Evolutionary conservation across 2,113 vertebrate species (phyloP), one percentile per base, ranked within the genome.

Genomic region (Heliornis fulica): DNA sequence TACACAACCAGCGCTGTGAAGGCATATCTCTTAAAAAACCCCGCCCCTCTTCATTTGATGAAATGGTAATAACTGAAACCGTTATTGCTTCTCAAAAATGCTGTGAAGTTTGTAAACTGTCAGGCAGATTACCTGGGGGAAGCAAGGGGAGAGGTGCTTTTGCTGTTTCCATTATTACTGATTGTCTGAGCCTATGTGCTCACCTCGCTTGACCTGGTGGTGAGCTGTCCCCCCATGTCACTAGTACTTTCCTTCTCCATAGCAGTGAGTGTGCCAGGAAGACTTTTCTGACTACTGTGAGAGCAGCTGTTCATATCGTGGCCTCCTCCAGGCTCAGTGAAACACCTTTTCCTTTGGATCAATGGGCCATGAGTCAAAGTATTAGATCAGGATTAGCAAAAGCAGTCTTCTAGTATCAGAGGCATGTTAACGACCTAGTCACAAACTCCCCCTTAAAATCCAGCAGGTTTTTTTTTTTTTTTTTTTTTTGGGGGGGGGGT

Each of bases 261-360:
- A 41, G 22, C 31, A 50, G 15, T 28, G 45, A 32, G 14, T 2
- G 15, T 81, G n/a, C 8, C 59, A 63, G 26, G 26, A 25, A 65
- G n/a, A 25, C 8, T 54, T 85, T n/a, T 71, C 43, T 80, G 34
- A 41, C 53, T 56, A 4, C 18, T 70, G 8, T 4, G 18, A 69
- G 16, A 60, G 14, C n/a, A 51, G 9, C 18, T 68, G 17, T 56
- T 90, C 2, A 1, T 21, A 41, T 23, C 0, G 0, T 28, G 26
- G 8, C 11, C 13, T 91, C 57, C 43, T 85, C n/a, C 34, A 56
- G 46, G 38, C 17, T 82, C 14, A 68, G 10, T 2, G 12, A 93
- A 72, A 51, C 7, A 66, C 5, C 4, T 66, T 83, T 86, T 78
- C 18, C 20, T 91, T 53, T 68, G 21, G 11, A 8, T 51, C 21